Conservation (phyloP, 1,140 invertebrate species). For the Drosophila kikkawai region DNA sequence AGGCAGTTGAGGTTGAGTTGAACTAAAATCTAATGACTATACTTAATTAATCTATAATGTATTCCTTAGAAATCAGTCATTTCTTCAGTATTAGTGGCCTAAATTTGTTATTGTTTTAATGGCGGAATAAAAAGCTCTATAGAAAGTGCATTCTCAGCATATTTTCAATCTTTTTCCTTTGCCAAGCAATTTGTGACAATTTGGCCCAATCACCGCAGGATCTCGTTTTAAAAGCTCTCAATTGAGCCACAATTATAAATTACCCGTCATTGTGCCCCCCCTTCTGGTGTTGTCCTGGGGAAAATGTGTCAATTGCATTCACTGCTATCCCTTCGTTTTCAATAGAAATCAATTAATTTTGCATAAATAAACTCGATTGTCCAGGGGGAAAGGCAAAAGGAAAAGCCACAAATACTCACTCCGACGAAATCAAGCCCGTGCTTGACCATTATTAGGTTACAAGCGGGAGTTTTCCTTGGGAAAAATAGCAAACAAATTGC, state of each 20-base stretch:
- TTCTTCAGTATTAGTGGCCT: constrained; percentile 43
- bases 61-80: constrained; percentile 59
- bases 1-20: constrained; percentile 64
- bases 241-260: constrained; percentile 59
- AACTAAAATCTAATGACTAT: neutral
- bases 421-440: constrained; percentile 14
- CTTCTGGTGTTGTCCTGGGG: neutral
- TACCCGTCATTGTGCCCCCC: constrained; percentile 35
- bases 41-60: neutral
- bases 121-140: constrained; percentile 5
- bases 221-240: constrained; percentile 31
- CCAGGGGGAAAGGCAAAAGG: constrained; percentile 8
- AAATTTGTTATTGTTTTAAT: neutral
- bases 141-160: neutral
- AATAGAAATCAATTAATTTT: constrained; percentile 81
- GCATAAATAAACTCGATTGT: constrained; percentile 65
- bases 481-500: constrained; percentile 76
- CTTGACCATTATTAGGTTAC: constrained; percentile 60
- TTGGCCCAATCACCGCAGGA: constrained; percentile 44
- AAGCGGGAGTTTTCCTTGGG: constrained; percentile 50
- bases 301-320: constrained; percentile 68
- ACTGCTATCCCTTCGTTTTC: constrained; percentile 48
- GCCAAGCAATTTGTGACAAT: constrained; percentile 59
- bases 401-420: constrained; percentile 1
- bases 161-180: constrained; percentile 11